Conservation (phyloP, 1,140 invertebrate genomes). For the Cataglyphis hispanica region DNA sequence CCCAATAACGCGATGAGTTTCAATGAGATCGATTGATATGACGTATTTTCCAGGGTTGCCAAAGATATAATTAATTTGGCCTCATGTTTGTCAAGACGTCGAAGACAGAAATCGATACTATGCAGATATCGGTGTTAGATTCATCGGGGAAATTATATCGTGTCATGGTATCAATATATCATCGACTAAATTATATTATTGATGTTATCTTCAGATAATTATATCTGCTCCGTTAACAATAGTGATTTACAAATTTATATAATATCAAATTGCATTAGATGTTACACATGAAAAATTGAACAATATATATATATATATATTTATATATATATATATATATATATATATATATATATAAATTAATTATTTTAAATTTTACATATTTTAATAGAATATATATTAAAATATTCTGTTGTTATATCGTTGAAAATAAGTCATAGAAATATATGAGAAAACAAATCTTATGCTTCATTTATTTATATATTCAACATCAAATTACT, state of each 20-base stretch:
- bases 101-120: not conserved
- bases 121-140: not conserved
- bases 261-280: not conserved
- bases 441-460: not conserved
- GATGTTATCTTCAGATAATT: slow-evolving; percentile 27
- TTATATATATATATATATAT: not conserved
- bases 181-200: slow-evolving; percentile 16
- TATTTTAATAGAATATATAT: not conserved
- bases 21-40: slow-evolving; percentile 11
- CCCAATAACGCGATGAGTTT: not conserved
- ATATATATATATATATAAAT: not conserved
- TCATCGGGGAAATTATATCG: not conserved
- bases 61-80: slow-evolving; percentile 49
- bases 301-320: too few relatives aligned
- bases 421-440: not conserved
- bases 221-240: not conserved
- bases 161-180: not conserved
- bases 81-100: slow-evolving; percentile 10
- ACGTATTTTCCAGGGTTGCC: slow-evolving; percentile 5
- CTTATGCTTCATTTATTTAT: not conserved
- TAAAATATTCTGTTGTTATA: not conserved
- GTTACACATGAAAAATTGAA: not conserved
- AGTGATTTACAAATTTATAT: not conserved
- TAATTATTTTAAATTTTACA: not conserved
- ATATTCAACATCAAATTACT: not conserved